phyloP scores from a whole-genome alignment of 2,113 vertebrate genomes.

The Vulpes vulpes region DNA sequence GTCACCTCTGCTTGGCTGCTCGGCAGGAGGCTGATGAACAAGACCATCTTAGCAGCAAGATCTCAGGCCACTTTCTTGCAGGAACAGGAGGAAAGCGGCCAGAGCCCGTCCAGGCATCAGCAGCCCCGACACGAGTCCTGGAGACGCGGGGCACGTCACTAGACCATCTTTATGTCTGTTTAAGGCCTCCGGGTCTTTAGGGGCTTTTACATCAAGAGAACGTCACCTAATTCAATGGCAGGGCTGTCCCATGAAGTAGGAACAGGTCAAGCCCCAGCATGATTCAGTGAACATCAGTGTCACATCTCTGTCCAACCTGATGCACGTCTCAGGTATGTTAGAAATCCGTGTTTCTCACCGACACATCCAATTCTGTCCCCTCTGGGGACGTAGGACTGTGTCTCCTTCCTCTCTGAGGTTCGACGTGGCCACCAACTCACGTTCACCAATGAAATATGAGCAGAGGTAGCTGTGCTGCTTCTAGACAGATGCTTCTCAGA shows the following conservation, averaged over 20 bases:
- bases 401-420: not conserved
- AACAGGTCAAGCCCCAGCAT: not conserved
- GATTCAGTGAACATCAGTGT: not conserved
- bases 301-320: no score
- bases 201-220: not conserved
- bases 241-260: not conserved
- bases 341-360: not conserved
- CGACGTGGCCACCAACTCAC: not conserved
- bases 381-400: rapidly evolving
- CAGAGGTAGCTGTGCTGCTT: not conserved
- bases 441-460: not conserved
- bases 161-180: no score
- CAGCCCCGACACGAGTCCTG: not conserved
- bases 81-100: not conserved
- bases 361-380: not conserved
- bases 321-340: rapidly evolving
- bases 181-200: not conserved
- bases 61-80: not conserved
- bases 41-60: no score
- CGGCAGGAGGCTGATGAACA: not conserved
- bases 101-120: rapidly evolving
- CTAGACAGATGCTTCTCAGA: not conserved
- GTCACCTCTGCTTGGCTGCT: not conserved
- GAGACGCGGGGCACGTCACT: rapidly evolving
- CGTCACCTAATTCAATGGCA: not conserved